Conservation (phyloP, 2,113 vertebrate species). For the Dolichotis patagonum region DNA sequence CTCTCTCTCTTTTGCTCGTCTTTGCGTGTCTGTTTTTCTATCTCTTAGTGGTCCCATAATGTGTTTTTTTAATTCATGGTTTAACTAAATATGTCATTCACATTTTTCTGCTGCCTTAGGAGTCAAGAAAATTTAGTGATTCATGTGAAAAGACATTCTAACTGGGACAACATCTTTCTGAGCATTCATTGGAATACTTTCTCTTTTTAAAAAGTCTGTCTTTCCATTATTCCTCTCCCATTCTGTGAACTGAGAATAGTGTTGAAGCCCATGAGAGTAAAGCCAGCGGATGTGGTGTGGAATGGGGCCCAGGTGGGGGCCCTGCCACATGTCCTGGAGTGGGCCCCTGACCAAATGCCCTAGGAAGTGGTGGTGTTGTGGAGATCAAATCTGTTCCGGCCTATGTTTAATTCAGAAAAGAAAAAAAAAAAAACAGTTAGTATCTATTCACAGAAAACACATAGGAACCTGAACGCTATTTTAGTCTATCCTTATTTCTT, state of each 20-base stretch:
- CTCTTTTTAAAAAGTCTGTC: not conserved
- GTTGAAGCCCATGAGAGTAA: not conserved
- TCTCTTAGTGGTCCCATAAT: not conserved
- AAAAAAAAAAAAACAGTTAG: not conserved
- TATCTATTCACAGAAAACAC: not conserved
- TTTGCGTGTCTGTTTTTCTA: not conserved
- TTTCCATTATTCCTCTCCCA: not conserved
- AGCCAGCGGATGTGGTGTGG: not conserved
- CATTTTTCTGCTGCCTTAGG: not conserved
- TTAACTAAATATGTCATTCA: not conserved
- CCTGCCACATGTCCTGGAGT: slow-evolving; percentile 65
- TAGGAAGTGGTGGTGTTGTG: not conserved
- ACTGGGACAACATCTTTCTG: not conserved
- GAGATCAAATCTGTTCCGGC: not conserved
- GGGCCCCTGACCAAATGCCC: not conserved
- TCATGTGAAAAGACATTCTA: not conserved
- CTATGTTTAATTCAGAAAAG: not conserved
- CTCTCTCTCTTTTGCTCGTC: not conserved
- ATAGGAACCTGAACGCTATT: not conserved
- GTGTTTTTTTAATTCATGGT: not conserved
- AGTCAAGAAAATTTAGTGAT: not conserved
- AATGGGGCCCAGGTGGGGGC: slow-evolving; percentile 44
- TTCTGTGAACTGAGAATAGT: slow-evolving; percentile 55
- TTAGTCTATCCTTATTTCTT: not conserved
- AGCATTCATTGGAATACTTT: not conserved